Percentiles rank a stretch among this genome's conserved stretches.
These are phyloP conservation scores for Hydrotaea cyrtoneurina DNA, from an alignment of 2,888 invertebrate species.

Conservation along the genomic window DNA sequence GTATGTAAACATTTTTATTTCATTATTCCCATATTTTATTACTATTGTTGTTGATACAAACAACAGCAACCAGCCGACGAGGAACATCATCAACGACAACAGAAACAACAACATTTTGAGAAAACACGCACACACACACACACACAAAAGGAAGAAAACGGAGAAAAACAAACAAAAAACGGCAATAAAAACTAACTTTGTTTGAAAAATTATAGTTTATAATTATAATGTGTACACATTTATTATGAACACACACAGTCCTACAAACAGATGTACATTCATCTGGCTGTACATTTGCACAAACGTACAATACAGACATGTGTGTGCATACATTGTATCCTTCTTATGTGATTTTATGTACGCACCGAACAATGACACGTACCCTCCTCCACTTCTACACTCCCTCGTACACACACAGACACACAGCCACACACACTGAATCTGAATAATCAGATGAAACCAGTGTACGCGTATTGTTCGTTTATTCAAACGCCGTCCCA, in stretches of 20 bases:
- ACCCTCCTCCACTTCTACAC: background rate
- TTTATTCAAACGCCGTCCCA: too few relatives aligned
- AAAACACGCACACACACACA: background rate
- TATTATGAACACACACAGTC: background rate
- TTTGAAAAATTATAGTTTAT: conserved; percentile 40
- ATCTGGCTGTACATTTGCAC: background rate
- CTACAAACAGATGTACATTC: background rate
- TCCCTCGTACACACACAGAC: background rate
- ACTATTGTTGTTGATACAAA: conserved; percentile 16
- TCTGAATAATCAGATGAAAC: conserved; percentile 30
- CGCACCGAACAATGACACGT: background rate
- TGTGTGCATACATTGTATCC: conserved; percentile 12
- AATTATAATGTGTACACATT: conserved; percentile 34
- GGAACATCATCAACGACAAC: background rate
- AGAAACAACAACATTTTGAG: background rate
- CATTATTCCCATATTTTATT: conserved; percentile 17
- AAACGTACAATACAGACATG: background rate
- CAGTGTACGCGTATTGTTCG: conserved; percentile 3
- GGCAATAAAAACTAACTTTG: conserved; percentile 52
- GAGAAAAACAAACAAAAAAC: conserved; percentile 30
- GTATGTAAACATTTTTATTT: background rate
- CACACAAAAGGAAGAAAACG: background rate
- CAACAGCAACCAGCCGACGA: background rate
- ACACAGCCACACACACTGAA: background rate
- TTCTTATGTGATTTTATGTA: background rate